Base-by-base conservation (phyloP, 1,140 invertebrate genomes). In the Delia radicum region DNA sequence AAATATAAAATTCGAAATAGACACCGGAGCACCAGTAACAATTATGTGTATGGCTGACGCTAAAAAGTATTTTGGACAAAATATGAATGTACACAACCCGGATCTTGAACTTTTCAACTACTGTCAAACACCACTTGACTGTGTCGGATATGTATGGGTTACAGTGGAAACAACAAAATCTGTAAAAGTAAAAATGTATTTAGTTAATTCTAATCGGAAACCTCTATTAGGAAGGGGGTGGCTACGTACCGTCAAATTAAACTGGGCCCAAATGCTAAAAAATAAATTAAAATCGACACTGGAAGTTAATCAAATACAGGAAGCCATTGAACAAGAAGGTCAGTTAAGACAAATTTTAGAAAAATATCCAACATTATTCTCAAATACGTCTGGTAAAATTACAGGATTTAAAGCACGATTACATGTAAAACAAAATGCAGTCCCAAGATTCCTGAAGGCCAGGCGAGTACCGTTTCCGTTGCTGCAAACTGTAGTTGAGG, bases 401-500 rank as follows among this genome's bases (percentile, higher is more conserved):
- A 48, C 1, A 27, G 28, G 4, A 15, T 48, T 55, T 33, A 10
- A 72, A 61, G 27, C 62, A 2, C 24, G 63, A 2, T 61, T 77
- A 27, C 13, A 37, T 31, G 12, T 77, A 1, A 77, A 73, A 71
- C 8, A 18, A 21, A 48, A 71, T 37, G 26, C 62, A 13, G 7
- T 12, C 6, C 76, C 76, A 21, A 74, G 48, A n/a, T 74, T 72
- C 29, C 2, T 71, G 21, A 73, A 62, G 24, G 67, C 65, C 5
- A 24, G 76, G 67, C 33, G 48, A 4, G 73, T 74, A 0, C 27
- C 65, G 6, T 77, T 74, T 46, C 18, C 76, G 3, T 55, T 75
- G 42, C 3, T 26, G n/a, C 12, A 63, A 5, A 42, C 61, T 2
- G 76, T 77, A 4, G 82, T 85, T 48, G 74, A 78, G 24, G 86